These are phyloP conservation scores for Drosophila bifasciata DNA, from an alignment of 1,140 invertebrate genomes.

Conservation along the genomic window DNA sequence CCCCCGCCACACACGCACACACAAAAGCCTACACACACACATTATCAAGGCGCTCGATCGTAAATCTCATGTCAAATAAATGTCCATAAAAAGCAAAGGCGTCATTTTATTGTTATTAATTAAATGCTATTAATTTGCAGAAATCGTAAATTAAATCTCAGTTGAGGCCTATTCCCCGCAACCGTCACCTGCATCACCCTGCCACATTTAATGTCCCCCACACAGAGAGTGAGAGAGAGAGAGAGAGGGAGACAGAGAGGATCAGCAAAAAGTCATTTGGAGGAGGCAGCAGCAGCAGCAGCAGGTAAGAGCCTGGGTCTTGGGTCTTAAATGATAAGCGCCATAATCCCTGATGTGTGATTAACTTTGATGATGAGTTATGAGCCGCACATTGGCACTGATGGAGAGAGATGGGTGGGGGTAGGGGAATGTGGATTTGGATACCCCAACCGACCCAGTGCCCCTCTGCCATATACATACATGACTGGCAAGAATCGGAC, in stretches of 20 bases:
- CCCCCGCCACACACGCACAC: background rate
- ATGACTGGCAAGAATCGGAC: constrained; percentile 79
- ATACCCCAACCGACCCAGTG: background rate
- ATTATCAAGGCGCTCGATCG: constrained; percentile 41
- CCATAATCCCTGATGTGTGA: constrained; percentile 83
- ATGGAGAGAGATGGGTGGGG: constrained; percentile 41
- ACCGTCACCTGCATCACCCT: constrained; percentile 32
- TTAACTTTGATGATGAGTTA: constrained; percentile 83
- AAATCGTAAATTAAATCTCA: constrained; percentile 82
- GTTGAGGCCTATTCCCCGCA: constrained; percentile 38
- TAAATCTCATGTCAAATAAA: constrained; percentile 79
- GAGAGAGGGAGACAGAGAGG: background rate
- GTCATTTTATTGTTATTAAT: constrained; percentile 83
- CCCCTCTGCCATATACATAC: constrained; percentile 1
- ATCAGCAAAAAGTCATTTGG: constrained; percentile 70
- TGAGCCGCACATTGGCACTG: constrained; percentile 81
- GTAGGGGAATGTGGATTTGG: background rate
- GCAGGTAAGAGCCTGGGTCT: constrained; percentile 38
- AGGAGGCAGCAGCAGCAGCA: constrained; percentile 28
- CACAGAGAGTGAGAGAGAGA: background rate
- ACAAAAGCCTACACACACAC: constrained; percentile 4
- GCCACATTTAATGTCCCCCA: constrained; percentile 64
- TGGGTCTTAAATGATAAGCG: constrained; percentile 79
- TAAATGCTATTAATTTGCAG: constrained; percentile 83
- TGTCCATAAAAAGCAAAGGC: constrained; percentile 76